Evolutionary conservation across 2,113 vertebrate genomes (phyloP).

Genomic region (Pungitius pungitius): DNA sequence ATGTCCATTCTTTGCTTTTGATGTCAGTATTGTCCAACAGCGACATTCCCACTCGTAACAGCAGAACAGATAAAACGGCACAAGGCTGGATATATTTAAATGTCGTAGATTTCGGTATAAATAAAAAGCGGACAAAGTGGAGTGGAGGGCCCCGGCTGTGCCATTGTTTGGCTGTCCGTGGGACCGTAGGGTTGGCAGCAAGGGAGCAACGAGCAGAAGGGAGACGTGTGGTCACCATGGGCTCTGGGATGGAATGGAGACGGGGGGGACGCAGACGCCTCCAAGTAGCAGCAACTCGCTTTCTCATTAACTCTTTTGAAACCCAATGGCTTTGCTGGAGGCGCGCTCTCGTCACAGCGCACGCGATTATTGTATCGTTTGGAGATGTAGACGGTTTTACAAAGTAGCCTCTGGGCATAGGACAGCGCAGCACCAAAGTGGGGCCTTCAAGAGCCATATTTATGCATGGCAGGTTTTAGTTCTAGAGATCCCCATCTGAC

Average conservation of each 20-base stretch:
- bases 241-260: slow-evolving; percentile 70
- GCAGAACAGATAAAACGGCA: not conserved
- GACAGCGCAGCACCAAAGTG: not conserved
- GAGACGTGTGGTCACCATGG: slow-evolving; percentile 76
- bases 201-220: slow-evolving; percentile 33
- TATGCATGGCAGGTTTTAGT: not conserved
- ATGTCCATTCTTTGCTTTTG: slow-evolving; percentile 40
- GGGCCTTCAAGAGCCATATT: not conserved
- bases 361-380: slow-evolving; percentile 3
- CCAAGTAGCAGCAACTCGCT: slow-evolving; percentile 48
- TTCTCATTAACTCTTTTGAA: slow-evolving; percentile 54
- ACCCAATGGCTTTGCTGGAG: slow-evolving; percentile 6
- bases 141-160: slow-evolving; percentile 35
- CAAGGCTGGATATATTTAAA: not conserved
- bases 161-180: slow-evolving; percentile 55
- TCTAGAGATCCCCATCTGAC: not conserved
- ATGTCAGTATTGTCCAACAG: slow-evolving; percentile 1
- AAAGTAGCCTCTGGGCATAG: not conserved
- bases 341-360: not conserved
- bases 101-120: slow-evolving; percentile 3
- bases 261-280: slow-evolving; percentile 4
- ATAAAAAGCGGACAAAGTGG: slow-evolving; percentile 19
- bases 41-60: not conserved
- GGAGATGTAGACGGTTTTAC: not conserved
- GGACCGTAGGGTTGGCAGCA: slow-evolving; percentile 47